Evolutionary conservation across 2,888 invertebrate species (phyloP).

Genomic region (Sarcophaga rosellei): DNA sequence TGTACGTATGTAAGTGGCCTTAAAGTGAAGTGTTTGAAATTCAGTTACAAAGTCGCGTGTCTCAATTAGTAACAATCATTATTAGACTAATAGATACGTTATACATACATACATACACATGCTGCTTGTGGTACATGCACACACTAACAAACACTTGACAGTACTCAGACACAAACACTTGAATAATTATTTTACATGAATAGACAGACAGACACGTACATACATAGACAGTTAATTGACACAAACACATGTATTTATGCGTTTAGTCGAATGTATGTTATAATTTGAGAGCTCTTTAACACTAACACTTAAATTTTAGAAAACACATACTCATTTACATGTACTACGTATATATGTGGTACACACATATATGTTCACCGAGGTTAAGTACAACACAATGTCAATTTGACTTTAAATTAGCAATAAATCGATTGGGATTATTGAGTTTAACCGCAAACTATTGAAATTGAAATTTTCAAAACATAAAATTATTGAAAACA

Average conservation of each 20-base stretch:
- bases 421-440: constrained; percentile 60
- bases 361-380: background rate
- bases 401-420: constrained; percentile 61
- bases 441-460: constrained; percentile 41
- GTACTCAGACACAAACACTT: constrained; percentile 18
- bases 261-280: background rate
- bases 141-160: constrained; percentile 17
- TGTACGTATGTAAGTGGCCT: constrained; percentile 12
- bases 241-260: background rate
- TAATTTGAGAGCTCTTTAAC: background rate
- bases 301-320: background rate
- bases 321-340: background rate
- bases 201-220: background rate
- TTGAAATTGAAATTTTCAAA: constrained; percentile 34
- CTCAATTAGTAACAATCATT: constrained; percentile 60
- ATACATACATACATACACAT: constrained; percentile 27
- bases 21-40: constrained; percentile 24
- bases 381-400: constrained; percentile 28
- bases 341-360: background rate
- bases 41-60: constrained; percentile 60
- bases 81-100: constrained; percentile 54
- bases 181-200: background rate
- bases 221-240: constrained; percentile 32
- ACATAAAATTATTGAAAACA: background rate
- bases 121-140: constrained; percentile 31